These are phyloP conservation scores for Pherbina coryleti DNA, from an alignment of 2,888 invertebrate species.

Conservation along the genomic window DNA sequence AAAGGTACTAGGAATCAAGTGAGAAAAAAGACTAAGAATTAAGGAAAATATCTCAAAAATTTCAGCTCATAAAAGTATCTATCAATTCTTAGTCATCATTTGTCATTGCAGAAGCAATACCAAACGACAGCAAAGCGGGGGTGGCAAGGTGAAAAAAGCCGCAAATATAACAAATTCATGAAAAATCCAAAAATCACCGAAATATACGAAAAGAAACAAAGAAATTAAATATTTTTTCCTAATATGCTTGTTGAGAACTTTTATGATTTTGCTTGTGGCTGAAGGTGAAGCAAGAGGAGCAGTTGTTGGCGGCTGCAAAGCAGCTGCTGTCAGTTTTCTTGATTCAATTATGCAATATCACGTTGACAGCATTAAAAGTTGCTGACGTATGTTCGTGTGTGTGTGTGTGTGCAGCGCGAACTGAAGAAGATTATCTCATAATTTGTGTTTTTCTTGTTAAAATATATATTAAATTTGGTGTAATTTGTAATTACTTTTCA, in stretches of 20 bases:
- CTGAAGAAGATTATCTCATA: background rate
- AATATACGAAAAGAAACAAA: background rate
- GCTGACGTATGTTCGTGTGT: background rate
- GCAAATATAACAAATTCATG: background rate
- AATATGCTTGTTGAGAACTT: background rate
- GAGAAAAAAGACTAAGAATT: background rate
- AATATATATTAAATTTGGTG: background rate
- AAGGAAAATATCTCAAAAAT: background rate
- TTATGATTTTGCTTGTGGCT: background rate
- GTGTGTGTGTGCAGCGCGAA: background rate
- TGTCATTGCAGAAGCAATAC: background rate
- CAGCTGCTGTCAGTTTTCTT: conserved; percentile 26
- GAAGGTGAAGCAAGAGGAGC: background rate
- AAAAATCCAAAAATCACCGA: background rate
- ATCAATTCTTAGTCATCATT: background rate
- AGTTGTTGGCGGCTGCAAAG: background rate
- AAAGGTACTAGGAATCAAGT: background rate
- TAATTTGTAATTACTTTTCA: conserved; percentile 23
- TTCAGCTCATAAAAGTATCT: background rate
- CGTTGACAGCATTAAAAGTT: background rate
- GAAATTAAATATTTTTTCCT: background rate
- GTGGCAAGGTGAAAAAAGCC: background rate
- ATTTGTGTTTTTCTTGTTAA: background rate
- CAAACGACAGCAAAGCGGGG: background rate
- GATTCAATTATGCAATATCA: conserved; percentile 11